Percentiles rank a stretch among this genome's conserved stretches.
These are phyloP conservation scores for Caenorhabditis plicata DNA, from an alignment of 2,888 invertebrate genomes.

Conservation along the genomic window DNA sequence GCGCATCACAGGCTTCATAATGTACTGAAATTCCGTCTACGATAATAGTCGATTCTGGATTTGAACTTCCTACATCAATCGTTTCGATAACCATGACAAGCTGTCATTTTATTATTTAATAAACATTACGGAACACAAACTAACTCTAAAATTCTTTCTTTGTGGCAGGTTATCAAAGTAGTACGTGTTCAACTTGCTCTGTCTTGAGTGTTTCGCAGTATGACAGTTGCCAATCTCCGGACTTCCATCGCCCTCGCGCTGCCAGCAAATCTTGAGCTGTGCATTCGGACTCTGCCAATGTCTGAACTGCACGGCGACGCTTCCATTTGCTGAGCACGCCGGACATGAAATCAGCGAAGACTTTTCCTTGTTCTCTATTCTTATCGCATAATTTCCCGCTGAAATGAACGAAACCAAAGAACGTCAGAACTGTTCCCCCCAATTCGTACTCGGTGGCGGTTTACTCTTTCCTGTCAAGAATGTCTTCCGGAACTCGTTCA, in stretches of 20 bases:
- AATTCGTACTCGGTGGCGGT: too few relatives aligned
- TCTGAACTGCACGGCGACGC: constrained; percentile 39
- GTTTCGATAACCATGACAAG: constrained; percentile 35
- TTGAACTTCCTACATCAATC: constrained; percentile 24
- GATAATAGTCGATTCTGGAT: constrained; percentile 24
- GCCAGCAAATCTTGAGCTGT: constrained; percentile 41
- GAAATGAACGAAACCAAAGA: constrained; percentile 2
- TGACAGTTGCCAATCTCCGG: constrained; percentile 33
- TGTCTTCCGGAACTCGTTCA: constrained; percentile 46
- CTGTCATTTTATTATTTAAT: constrained; percentile 9
- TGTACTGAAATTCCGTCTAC: constrained; percentile 32
- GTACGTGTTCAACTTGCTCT: constrained; percentile 37
- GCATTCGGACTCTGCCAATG: constrained; percentile 52
- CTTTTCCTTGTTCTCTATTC: constrained; percentile 21
- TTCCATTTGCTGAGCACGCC: constrained; percentile 33
- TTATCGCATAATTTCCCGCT: constrained; percentile 35
- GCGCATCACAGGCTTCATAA: constrained; percentile 28
- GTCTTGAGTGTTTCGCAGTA: constrained; percentile 31
- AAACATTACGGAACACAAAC: background rate
- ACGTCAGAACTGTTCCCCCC: constrained; percentile 15
- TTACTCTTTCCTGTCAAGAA: constrained; percentile 44
- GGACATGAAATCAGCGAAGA: constrained; percentile 37
- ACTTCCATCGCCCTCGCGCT: constrained; percentile 25
- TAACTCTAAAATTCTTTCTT: constrained; percentile 27
- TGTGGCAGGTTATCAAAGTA: constrained; percentile 26